Evolutionary conservation across 2,797 vertebrate genomes (phyloP).

Genomic region (Molothrus ater): DNA sequence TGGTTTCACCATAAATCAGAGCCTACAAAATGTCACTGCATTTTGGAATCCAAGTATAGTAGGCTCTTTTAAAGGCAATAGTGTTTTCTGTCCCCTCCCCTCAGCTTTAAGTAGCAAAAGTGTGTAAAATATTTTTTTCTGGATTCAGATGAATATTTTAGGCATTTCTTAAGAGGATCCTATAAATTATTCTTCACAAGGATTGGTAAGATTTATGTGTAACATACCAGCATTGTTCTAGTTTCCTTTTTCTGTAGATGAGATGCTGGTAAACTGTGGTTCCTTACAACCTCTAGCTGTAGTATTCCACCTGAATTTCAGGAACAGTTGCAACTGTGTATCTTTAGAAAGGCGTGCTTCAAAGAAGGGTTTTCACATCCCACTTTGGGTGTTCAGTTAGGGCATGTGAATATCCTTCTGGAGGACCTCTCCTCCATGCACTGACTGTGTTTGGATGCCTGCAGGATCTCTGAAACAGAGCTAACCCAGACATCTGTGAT

Average conservation of each 20-base stretch:
- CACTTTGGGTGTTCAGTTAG: fast-evolving
- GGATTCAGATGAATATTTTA: background rate
- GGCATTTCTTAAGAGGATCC: background rate
- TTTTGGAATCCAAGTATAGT: background rate
- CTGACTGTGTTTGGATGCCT: background rate
- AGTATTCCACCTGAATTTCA: background rate
- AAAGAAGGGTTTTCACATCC: background rate
- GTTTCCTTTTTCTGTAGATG: background rate
- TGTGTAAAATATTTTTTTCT: background rate
- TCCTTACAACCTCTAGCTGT: background rate
- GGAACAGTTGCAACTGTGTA: background rate
- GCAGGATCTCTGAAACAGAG: background rate
- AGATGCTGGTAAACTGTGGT: background rate
- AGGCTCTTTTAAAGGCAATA: background rate
- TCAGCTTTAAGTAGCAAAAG: background rate
- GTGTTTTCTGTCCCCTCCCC: background rate
- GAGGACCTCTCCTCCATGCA: background rate
- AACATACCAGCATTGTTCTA: background rate
- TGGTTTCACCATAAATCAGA: background rate
- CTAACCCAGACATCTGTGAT: background rate
- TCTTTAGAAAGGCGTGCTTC: background rate
- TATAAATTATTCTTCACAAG: background rate
- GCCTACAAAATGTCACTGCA: background rate
- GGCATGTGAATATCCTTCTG: background rate
- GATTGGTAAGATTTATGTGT: background rate